Conservation (phyloP, 2,113 vertebrate genomes). For the Dromas ardeola region DNA sequence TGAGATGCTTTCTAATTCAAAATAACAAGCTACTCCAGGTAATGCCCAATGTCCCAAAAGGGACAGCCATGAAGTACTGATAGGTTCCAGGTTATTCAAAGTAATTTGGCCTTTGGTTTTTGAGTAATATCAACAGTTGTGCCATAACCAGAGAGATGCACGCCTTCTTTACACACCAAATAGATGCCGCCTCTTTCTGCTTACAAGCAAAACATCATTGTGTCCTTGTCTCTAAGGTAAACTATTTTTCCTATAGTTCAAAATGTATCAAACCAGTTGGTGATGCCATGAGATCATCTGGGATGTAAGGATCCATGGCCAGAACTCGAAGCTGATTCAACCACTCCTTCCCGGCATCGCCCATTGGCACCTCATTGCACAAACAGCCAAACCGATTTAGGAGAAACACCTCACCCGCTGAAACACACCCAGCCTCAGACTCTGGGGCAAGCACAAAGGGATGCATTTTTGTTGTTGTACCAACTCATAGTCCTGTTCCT, state of each 20-base stretch:
- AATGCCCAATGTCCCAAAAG: no score
- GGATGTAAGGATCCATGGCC: background rate
- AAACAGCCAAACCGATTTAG: background rate
- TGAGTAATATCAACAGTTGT: background rate
- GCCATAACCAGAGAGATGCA: background rate
- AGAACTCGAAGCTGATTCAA: fast-evolving
- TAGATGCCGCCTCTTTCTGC: background rate
- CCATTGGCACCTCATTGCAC: background rate
- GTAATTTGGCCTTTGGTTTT: background rate
- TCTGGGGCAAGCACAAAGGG: background rate
- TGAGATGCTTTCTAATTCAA: background rate
- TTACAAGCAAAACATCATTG: background rate
- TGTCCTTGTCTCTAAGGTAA: background rate
- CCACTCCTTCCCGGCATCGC: background rate
- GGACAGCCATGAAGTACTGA: background rate
- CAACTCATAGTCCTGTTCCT: background rate
- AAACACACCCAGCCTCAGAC: background rate
- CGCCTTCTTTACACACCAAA: background rate
- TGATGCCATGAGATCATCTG: background rate
- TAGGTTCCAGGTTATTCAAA: background rate
- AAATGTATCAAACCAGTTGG: background rate
- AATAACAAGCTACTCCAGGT: background rate
- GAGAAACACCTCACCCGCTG: background rate
- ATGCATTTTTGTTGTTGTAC: background rate
- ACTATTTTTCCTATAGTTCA: background rate